Evolutionary conservation across 2,888 invertebrate species (phyloP).

Genomic region (Linnaemya vulpina): DNA sequence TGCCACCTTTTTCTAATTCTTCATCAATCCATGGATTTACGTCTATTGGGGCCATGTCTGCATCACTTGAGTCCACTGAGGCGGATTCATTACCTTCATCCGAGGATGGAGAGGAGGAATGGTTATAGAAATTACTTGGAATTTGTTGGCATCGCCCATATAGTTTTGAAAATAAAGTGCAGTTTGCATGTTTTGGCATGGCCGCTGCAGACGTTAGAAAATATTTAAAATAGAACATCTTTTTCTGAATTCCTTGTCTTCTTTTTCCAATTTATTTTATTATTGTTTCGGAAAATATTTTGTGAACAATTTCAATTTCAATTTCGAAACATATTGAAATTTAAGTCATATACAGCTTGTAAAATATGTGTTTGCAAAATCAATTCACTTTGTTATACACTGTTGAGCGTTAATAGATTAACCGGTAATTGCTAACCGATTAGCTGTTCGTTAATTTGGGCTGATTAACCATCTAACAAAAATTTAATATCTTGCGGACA

Average conservation of each 20-base stretch:
- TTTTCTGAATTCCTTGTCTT: neutral
- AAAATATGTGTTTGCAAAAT: too few relatives aligned
- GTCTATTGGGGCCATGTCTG: slow-evolving; percentile 64
- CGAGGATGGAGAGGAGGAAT: neutral
- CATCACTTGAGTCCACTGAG: neutral
- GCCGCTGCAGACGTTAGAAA: neutral
- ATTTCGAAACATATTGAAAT: too few relatives aligned
- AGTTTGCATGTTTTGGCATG: neutral
- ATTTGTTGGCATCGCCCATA: too few relatives aligned
- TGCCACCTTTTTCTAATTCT: slow-evolving; percentile 57
- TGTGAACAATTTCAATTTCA: too few relatives aligned
- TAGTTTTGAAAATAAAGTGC: neutral
- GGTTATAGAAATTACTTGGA: neutral
- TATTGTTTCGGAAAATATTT: neutral
- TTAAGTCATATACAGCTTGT: too few relatives aligned
- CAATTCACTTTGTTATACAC: too few relatives aligned
- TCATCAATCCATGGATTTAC: slow-evolving; percentile 65
- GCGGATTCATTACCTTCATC: slow-evolving; percentile 42
- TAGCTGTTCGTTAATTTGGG: too few relatives aligned
- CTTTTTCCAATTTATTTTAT: neutral
- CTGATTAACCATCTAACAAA: too few relatives aligned
- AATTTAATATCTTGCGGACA: too few relatives aligned
- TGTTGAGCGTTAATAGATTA: too few relatives aligned
- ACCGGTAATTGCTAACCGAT: too few relatives aligned
- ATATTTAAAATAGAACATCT: slow-evolving; percentile 7